Base-by-base conservation (phyloP, 2,888 invertebrate species). In the Archips crataeganus region DNA sequence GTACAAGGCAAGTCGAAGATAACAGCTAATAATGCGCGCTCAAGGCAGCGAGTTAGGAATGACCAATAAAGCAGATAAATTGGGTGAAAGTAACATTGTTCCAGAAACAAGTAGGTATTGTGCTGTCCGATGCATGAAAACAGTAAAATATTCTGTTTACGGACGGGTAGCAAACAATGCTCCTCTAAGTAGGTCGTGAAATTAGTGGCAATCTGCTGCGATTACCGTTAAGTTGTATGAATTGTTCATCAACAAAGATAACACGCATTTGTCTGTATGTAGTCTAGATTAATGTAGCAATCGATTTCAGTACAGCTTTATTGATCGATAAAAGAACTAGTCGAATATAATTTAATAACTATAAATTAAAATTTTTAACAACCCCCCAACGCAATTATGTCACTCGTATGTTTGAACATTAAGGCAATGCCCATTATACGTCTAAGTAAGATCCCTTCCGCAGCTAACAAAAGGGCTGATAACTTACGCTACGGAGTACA, bases 31-130 rank as follows among this genome's bases (percentile, higher is more conserved):
- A 73, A 75, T 75, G 65, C 51, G 63, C 61, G 59, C 32, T 59
- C 70, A 51, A 45, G 39, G 64, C 42, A 71, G 11, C 59, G 61
- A 60, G 71, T 63, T 70, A 70, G 75, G 79, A 78, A 77, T 78
- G 76, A 78, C 78, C 79, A 82, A 86, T 86, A 85, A 82, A 85
- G 80, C 77, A 77, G 82, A 82, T 82, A 82, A 84, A 86, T 84
- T 81, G 79, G 79, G 81, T 80, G 82, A 84, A 84, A 83, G 80
- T 76, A 77, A 79, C 76, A 80, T 80, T 81, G 80, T 83, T 81
- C 76, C 77, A 74, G 72, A 77, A 68, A 72, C 71, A 69, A 59
- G 64, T 77, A 70, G 70, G 74, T 74, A 74, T 65, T 74, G 69
- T 71, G 60, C 73, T 75, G 77, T 77, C 77, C 77, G 74, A 79